Percentiles rank a stretch among this genome's conserved stretches.
phyloP scores from a whole-genome alignment of 2,888 invertebrate species.

The Eupithecia inturbata region DNA sequence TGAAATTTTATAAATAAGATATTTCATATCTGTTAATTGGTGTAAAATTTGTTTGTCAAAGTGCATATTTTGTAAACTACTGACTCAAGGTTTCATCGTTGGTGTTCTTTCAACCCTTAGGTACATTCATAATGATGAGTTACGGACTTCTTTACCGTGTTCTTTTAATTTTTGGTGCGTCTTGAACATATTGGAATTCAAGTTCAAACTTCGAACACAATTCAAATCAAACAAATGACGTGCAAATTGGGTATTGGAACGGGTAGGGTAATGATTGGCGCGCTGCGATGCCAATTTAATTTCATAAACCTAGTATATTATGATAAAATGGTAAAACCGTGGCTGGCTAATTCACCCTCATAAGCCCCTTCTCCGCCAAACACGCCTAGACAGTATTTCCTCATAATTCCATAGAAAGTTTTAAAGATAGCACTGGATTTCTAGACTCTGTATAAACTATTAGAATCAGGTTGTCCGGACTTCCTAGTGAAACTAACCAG shows the following conservation, averaged over 20 bases:
- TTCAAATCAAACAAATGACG: neutral
- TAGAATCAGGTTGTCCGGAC: conserved; percentile 31
- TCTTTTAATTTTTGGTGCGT: neutral
- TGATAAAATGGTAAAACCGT: neutral
- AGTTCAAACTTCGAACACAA: neutral
- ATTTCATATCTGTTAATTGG: too few relatives aligned
- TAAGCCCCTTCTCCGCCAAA: neutral
- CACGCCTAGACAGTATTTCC: conserved; percentile 13
- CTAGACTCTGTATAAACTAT: conserved; percentile 29
- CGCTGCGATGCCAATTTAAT: too few relatives aligned
- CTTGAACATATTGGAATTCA: neutral
- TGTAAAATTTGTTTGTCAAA: too few relatives aligned
- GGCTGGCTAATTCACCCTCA: neutral
- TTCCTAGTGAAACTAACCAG: conserved; percentile 31
- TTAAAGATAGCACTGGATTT: conserved; percentile 23
- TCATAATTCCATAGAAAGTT: conserved; percentile 31
- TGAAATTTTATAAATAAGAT: too few relatives aligned
- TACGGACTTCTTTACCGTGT: too few relatives aligned
- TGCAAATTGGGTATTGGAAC: neutral
- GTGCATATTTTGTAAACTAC: too few relatives aligned
- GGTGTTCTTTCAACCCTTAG: too few relatives aligned
- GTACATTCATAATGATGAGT: too few relatives aligned
- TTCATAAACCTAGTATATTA: too few relatives aligned
- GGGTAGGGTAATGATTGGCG: neutral
- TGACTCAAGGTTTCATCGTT: too few relatives aligned